Evolutionary conservation across 2,113 vertebrate species (phyloP), one percentile per base, ranked within the genome.

Genomic region (Theristicus caerulescens): DNA sequence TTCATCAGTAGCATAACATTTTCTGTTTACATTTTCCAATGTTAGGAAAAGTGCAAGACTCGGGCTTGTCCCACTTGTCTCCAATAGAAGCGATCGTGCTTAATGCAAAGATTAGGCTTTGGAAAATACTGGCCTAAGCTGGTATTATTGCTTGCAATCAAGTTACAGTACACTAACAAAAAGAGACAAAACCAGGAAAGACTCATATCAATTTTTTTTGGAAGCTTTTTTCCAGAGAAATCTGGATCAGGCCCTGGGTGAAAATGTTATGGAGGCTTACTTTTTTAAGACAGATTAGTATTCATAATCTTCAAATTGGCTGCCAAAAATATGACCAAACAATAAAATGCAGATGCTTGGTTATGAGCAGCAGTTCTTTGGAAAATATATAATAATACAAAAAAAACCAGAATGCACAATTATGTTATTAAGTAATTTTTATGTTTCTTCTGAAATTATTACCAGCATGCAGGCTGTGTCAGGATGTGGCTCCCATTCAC

Each of bases 1-100:
- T 61, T 88, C 64, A 77, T 77, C 54, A 80, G 49, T 57, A 95
- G 38, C 13, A 47, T 55, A 94, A 85, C 25, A 57, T 88, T 95
- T 96, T 95, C 46, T 86, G 38, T 79, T 94, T 90, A 81, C 7
- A 10, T 88, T 87, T 94, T 86, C 26, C 13, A 66, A 0, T 38
- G 15, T 44, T 72, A 71, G 77, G 13, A 54, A 71, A 82, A 73
- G 54, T 54, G 36, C 61, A 90, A 77, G 55, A 52, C 9, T 71
- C 16, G 18, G 51, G 29, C 31, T 44, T 47, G 47, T 71, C 16
- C 34, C 27, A 5, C 11, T 93, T 38, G 42, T 49, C 32, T 88
- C 34, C 65, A 42, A n/a, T 1, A 76, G 62, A 11, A 67, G 10
- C 0, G 2, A 58, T 27, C 0, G 1, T 31, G 18, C 1, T 3